Base-by-base conservation (phyloP, 2,888 invertebrate species). In the Megaustenia siamemsis region DNA sequence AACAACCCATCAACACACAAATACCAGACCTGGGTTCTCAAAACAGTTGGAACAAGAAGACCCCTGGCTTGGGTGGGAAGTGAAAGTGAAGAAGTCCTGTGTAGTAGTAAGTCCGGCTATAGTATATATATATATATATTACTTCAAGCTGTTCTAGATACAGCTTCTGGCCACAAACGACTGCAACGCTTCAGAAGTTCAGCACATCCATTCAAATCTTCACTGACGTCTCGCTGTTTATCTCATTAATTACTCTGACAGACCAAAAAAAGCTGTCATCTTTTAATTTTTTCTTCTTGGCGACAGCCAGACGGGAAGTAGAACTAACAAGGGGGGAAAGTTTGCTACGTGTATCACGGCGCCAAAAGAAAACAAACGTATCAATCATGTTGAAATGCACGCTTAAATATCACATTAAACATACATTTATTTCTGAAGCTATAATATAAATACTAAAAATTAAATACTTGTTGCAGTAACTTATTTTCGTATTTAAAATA, bases 261-360 rank as follows among this genome's bases (percentile, higher is more conserved):
- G 15, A 79, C 8, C 49, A 40, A 21, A 40, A 69, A 69, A 43
- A 28, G 32, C 18, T 12, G 28, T 6, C 63, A 79, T 88, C 88
- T 86, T 87, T 87, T 69, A 66, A 82, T 88, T 90, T 90, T 90
- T 90, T 90, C 90, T 88, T 87, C n/a, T 88, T 92, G 92, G 92
- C 92, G 92, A 92, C 92, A 92, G 91, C 88, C 88, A 88, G 92
- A 92, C 92, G 90, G 91, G 90, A 90, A 90, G 88, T 84, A 82
- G 86, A 80, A 80, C 86, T 78, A 32, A 28, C 24, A 66, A 28
- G 38, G 56, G 38, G 53, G 53, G 60, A 85, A 83, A 82, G 66
- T 82, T 83, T 85, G 24, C 32, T 75, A 84, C 56, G 45, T 32
- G 43, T 43, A 86, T 86, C 78, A 83, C 49, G 56, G 40, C 85